Conservation (phyloP, 2,113 vertebrate species). For the Mellivora capensis region DNA sequence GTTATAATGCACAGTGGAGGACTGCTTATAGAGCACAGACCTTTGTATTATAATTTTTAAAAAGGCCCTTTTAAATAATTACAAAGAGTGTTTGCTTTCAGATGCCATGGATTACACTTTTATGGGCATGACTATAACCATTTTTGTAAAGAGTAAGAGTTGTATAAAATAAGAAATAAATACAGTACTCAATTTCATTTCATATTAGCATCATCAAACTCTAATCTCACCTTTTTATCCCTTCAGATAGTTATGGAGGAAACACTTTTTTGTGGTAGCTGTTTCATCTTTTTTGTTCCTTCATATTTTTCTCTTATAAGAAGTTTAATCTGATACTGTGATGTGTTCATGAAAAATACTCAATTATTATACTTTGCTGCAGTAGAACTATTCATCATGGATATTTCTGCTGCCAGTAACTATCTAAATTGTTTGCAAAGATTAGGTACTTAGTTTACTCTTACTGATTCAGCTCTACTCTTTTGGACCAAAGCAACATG, state of each 20-base stretch:
- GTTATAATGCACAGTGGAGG: conserved; percentile 86
- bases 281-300: conserved; percentile 43
- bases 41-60: conserved; percentile 88
- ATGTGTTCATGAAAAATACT: conserved; percentile 57
- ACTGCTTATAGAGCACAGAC: conserved; percentile 86
- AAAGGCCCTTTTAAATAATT: conserved; percentile 83
- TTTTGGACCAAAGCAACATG: conserved; percentile 64
- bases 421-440: conserved; percentile 45
- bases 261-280: conserved; percentile 42
- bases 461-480: conserved; percentile 53
- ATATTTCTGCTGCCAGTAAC: conserved; percentile 45
- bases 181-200: conserved; percentile 79
- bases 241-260: conserved; percentile 47
- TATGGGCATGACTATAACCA: conserved; percentile 82
- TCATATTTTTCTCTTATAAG: conserved; percentile 56
- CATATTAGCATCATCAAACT: conserved; percentile 73
- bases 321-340: conserved; percentile 71
- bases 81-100: conserved; percentile 85
- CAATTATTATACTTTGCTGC: conserved; percentile 47
- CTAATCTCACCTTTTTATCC: conserved; percentile 57
- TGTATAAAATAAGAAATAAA: conserved; percentile 83
- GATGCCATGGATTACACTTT: conserved; percentile 84
- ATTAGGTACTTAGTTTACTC: conserved; percentile 50
- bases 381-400: conserved; percentile 53
- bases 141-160: conserved; percentile 84